Conservation (phyloP, 2,888 invertebrate genomes). For the Campoplex nolae region DNA sequence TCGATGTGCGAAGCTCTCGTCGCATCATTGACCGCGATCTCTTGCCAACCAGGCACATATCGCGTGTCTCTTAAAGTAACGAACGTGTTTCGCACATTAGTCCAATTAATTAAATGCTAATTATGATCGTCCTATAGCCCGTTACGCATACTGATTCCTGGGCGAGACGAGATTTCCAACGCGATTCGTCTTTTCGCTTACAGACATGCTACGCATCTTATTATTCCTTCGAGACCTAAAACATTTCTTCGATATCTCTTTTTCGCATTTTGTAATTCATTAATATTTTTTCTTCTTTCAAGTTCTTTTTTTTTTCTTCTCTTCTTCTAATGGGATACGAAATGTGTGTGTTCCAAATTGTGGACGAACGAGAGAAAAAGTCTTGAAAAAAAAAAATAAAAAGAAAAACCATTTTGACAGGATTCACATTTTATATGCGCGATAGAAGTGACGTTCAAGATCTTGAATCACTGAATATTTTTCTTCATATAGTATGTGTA, state of each 20-base stretch:
- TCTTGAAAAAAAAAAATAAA: background rate
- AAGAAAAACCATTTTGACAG: background rate
- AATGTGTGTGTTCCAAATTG: background rate
- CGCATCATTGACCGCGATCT: slow-evolving; percentile 56
- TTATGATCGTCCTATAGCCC: slow-evolving; percentile 77
- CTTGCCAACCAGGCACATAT: slow-evolving; percentile 43
- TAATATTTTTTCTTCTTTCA: background rate
- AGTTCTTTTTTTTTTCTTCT: too few relatives aligned
- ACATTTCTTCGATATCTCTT: background rate
- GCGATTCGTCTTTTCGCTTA: slow-evolving; percentile 37
- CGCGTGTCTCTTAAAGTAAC: slow-evolving; percentile 73
- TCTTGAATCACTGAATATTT: background rate
- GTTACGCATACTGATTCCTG: slow-evolving; percentile 75
- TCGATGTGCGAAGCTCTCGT: slow-evolving; percentile 24
- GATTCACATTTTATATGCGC: background rate
- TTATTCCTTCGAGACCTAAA: slow-evolving; percentile 27
- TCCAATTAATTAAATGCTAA: slow-evolving; percentile 82
- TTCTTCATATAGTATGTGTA: background rate
- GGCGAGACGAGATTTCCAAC: slow-evolving; percentile 6
- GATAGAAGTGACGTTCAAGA: background rate
- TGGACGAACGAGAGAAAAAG: background rate
- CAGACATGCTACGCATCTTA: slow-evolving; percentile 75
- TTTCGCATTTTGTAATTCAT: background rate
- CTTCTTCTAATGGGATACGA: background rate
- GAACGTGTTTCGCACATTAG: slow-evolving; percentile 81